Base-by-base conservation (phyloP, 1,140 invertebrate genomes). In the Drosophila ercepeae region DNA sequence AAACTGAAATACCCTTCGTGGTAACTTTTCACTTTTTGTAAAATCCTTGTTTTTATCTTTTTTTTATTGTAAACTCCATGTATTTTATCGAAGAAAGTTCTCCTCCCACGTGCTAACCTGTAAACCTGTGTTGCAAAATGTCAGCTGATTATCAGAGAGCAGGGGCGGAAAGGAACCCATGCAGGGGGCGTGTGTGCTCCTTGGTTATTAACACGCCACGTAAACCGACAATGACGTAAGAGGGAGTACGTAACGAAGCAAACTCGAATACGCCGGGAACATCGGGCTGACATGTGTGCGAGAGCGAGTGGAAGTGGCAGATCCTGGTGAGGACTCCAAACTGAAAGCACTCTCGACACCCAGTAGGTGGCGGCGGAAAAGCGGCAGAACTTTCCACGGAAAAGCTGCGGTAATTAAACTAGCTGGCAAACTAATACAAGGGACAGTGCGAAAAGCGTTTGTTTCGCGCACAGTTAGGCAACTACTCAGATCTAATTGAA, bases 151-250 rank as follows among this genome's bases (percentile, higher is more conserved):
- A 65, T 44, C 45, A 32, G 18, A 19, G 14, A 13, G 21, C 1
- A 11, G 9, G 23, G 54, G 14, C 21, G 16, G 1, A 39, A 59
- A 11, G 29, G 29, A 32, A 23, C 46, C 11, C 49, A 4, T 60
- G 39, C 29, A 42, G 21, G 27, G 9, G 55, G 16, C 9, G 50
- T 65, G 60, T 68, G 48, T 50, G 45, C 29, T 14, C 58, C 16
- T 44, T 32, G 61, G 58, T 68, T 68, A 68, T 68, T 68, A 68
- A 68, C 61, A 76, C 63, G 77, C 78, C 77, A 68, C 55, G 67
- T 70, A 54, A 54, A 44, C 36, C 46, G 59, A 67, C 63, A 67
- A 51, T 67, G 55, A 59, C 77, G 71, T 79, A 79, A 64, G 57
- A 27, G 27, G 25, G 48, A 65, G 48, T 50, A 59, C 76, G 64